Conservation (phyloP, 2,797 vertebrate genomes). For the Dipus sagitta region DNA sequence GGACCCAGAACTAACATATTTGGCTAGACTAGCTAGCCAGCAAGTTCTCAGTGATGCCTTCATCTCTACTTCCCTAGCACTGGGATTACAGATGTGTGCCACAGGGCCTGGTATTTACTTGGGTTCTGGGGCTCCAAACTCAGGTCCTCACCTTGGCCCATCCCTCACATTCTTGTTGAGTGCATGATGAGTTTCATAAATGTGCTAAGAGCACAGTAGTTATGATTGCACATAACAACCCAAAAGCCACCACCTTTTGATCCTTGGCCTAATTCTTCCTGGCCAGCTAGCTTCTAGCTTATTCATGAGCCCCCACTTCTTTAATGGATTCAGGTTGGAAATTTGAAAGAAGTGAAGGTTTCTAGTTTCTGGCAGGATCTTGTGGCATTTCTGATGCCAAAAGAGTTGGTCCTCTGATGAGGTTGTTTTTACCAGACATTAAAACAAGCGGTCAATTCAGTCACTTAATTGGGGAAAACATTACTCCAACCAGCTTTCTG, state of each 20-base stretch:
- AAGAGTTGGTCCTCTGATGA: constrained; percentile 66
- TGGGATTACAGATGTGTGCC: no score
- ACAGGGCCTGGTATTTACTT: no score
- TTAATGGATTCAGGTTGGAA: constrained; percentile 56
- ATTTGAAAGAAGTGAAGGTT: constrained; percentile 63
- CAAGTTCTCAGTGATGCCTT: no score
- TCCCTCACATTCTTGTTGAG: constrained; percentile 38
- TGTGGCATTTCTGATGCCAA: constrained; percentile 59
- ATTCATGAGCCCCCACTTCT: constrained; percentile 46
- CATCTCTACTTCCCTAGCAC: no score
- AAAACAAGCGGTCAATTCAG: constrained; percentile 77
- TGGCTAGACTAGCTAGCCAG: no score
- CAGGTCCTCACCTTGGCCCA: not conserved
- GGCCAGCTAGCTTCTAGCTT: constrained; percentile 46
- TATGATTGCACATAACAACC: not conserved
- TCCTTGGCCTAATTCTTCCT: constrained; percentile 54
- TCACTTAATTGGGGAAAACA: constrained; percentile 75
- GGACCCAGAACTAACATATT: no score
- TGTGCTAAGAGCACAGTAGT: not conserved
- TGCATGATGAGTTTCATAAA: not conserved
- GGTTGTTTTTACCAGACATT: constrained; percentile 73
- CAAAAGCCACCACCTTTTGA: constrained; percentile 48
- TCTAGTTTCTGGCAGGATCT: constrained; percentile 69
- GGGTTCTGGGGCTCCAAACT: no score
- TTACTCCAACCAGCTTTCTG: constrained; percentile 73